Evolutionary conservation across 2,113 vertebrate genomes (phyloP).

Genomic region (Macquaria ambigua): DNA sequence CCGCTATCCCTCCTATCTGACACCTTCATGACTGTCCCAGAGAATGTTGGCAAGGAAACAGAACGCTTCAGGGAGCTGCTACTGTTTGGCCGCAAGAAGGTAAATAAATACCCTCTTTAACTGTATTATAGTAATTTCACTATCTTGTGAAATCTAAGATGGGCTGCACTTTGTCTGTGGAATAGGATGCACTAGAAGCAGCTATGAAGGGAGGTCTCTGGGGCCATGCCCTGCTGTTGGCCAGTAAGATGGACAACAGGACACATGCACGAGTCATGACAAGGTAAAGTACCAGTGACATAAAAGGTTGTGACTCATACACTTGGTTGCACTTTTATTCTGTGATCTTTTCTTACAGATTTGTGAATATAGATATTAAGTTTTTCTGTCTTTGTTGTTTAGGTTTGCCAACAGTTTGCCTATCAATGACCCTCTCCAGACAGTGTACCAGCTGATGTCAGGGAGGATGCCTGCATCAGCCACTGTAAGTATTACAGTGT

Average conservation of each 20-base stretch:
- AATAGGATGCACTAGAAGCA: constrained; percentile 94
- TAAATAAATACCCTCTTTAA: constrained; percentile 31
- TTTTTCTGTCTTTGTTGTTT: constrained; percentile 28
- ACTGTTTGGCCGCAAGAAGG: constrained; percentile 97
- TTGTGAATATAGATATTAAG: not conserved
- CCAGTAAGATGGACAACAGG: constrained; percentile 98
- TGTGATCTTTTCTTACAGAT: not conserved
- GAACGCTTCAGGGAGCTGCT: constrained; percentile 96
- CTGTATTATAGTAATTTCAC: not conserved
- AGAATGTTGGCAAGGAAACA: constrained; percentile 90
- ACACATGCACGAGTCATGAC: constrained; percentile 98
- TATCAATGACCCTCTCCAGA: constrained; percentile 98
- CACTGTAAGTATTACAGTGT: constrained; percentile 84
- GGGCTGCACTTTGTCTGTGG: constrained; percentile 10
- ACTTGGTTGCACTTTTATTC: not conserved
- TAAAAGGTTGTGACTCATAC: not conserved
- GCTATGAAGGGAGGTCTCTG: constrained; percentile 97
- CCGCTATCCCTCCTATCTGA: constrained; percentile 93
- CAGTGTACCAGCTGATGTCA: constrained; percentile 98
- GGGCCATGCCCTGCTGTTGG: constrained; percentile 95
- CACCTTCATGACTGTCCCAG: constrained; percentile 83
- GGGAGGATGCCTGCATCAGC: constrained; percentile 98
- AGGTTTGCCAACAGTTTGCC: constrained; percentile 99
- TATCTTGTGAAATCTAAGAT: not conserved
- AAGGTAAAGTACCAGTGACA: constrained; percentile 82